Base-by-base conservation (phyloP, 1,140 invertebrate species). In the Ips typographus region DNA sequence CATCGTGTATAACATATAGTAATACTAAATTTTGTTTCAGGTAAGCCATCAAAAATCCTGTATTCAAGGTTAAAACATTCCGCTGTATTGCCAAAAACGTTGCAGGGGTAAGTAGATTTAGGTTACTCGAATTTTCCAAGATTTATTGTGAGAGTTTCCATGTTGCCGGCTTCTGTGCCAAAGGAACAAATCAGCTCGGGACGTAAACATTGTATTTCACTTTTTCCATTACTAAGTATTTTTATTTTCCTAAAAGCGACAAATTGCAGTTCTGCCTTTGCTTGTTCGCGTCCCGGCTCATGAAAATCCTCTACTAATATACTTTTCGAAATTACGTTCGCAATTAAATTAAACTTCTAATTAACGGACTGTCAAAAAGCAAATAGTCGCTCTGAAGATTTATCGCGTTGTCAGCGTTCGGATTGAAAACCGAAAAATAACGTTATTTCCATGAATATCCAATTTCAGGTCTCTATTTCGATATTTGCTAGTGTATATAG, bases 61-160 rank as follows among this genome's bases (percentile, higher is more conserved):
- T 36, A 36, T 55, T 39, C 63, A 53, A 41, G 38, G 38, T 38
- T 49, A 22, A 22, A 22, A 22, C 22, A 49, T 36, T n/a, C 2
- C 3, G 51, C n/a, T 22, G 4, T 8, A 6, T 39, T 65, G 63
- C 63, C 63, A 65, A 55, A 57, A 65, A 44, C 22, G 55, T 55
- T 37, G 6, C 3, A 49, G 6, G n/a, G 63, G 63, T 65, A 65
- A 65, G 63, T 55, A 43, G 39, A 65, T 65, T 65, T 56, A 41
- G 47, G 39, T 40, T 37, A 4, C 36, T 36, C 51, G 36, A 39
- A 56, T 22, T 36, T 55, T 55, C n/a, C n/a, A 56, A 55, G 52
- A 65, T 65, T 65, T 65, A 65, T 57, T 22, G 38, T 2, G 38
- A 55, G 22, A 42, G 38, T 65, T 65, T 56, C 49, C 44, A 49